Evolutionary conservation across 2,888 invertebrate species (phyloP).

Genomic region (Galerucella pusilla): DNA sequence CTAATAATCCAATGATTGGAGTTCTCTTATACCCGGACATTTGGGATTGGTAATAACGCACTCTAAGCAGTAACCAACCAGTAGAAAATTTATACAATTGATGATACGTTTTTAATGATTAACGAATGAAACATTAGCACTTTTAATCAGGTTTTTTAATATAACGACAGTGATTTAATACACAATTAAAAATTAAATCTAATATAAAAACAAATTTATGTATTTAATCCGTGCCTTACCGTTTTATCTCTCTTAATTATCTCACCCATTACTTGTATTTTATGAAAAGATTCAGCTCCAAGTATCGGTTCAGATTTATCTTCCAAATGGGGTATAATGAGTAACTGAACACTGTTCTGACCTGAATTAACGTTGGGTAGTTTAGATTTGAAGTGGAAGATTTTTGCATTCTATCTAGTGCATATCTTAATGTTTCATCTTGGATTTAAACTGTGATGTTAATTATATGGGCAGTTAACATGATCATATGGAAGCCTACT

Average conservation of each 20-base stretch:
- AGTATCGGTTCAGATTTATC: constrained; percentile 11
- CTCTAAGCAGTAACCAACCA: no score
- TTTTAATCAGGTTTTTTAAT: not conserved
- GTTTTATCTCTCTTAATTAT: constrained; percentile 26
- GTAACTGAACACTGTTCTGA: constrained; percentile 30
- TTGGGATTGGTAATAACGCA: no score
- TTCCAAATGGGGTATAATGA: constrained; percentile 28
- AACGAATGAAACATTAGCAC: no score
- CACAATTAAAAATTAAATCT: not conserved
- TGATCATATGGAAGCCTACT: constrained; percentile 43
- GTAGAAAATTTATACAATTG: no score
- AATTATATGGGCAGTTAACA: constrained; percentile 45
- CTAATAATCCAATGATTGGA: no score
- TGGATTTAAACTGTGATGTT: constrained; percentile 42
- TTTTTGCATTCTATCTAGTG: constrained; percentile 37
- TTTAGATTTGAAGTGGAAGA: constrained; percentile 34
- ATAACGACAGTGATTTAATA: not conserved
- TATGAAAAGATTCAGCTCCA: constrained; percentile 20
- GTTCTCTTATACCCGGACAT: no score
- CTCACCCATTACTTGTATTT: constrained; percentile 22
- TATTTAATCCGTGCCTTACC: constrained; percentile 11
- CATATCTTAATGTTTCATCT: constrained; percentile 44
- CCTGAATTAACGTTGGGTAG: constrained; percentile 37
- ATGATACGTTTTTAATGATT: no score
- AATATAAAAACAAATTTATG: not conserved